phyloP scores from a whole-genome alignment of 2,888 invertebrate species.

The Zonitis immaculata region DNA sequence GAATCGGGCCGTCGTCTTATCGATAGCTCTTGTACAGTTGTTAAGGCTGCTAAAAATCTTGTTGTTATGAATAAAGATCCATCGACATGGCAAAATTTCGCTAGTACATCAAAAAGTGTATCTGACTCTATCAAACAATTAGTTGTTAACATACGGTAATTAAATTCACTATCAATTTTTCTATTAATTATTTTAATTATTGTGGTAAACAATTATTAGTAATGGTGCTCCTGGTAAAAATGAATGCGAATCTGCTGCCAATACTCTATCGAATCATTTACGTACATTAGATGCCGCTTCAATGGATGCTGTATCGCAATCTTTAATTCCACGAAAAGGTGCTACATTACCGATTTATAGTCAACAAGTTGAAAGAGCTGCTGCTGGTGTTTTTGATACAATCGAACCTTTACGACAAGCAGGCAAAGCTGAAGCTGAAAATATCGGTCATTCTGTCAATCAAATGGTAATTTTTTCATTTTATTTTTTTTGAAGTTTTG shows the following conservation, averaged over 20 bases:
- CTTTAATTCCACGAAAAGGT: constrained; percentile 38
- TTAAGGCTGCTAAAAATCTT: constrained; percentile 83
- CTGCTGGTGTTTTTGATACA: constrained; percentile 76
- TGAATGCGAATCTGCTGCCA: constrained; percentile 83
- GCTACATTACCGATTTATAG: constrained; percentile 52
- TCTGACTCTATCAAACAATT: constrained; percentile 95
- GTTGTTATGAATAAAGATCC: constrained; percentile 88
- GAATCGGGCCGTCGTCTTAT: constrained; percentile 73
- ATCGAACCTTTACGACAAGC: constrained; percentile 80
- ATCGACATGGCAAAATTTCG: constrained; percentile 89
- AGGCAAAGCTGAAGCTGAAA: constrained; percentile 88
- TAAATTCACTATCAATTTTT: no score
- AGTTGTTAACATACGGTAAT: constrained; percentile 84
- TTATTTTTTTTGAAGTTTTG: no score
- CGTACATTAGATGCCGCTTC: constrained; percentile 82
- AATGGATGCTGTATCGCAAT: constrained; percentile 67
- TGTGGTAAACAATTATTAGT: constrained; percentile 53
- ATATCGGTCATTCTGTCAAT: constrained; percentile 81
- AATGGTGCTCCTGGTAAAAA: constrained; percentile 95
- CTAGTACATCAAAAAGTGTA: constrained; percentile 90
- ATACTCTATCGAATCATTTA: constrained; percentile 69
- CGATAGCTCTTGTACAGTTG: constrained; percentile 85
- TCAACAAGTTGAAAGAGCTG: constrained; percentile 55
- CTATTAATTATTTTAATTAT: no score
- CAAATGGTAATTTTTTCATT: no score